A percentile compares a stretch with the other conserved stretches of the same genome.
phyloP scores from a whole-genome alignment of 2,113 vertebrate species.

The Alouatta palliata region DNA sequence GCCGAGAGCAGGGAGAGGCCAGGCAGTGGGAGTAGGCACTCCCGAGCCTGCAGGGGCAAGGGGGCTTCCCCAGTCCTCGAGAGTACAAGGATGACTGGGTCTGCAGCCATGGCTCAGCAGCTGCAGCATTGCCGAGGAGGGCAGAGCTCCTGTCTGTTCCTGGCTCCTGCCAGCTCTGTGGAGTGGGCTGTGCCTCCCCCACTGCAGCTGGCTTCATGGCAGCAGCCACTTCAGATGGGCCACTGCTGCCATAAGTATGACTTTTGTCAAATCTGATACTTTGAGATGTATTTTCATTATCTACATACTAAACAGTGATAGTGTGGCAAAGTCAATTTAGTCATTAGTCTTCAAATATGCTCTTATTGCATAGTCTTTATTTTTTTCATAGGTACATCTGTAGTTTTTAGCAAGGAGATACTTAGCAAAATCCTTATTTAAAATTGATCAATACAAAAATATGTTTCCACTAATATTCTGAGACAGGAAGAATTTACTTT shows the following conservation, averaged over 20 bases:
- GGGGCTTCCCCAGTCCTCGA: too few species aligned
- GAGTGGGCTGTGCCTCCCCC: too few species aligned
- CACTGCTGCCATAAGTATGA: not conserved
- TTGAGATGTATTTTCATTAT: not conserved
- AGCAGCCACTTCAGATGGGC: too few species aligned
- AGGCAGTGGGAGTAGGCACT: too few species aligned
- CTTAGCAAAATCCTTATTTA: not conserved
- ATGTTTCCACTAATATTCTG: not conserved
- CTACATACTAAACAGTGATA: not conserved
- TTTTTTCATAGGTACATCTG: not conserved
- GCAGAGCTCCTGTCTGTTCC: too few species aligned
- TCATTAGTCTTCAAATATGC: not conserved
- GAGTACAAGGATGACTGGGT: too few species aligned
- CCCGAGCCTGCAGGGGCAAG: too few species aligned
- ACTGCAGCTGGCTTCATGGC: too few species aligned
- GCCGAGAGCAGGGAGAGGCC: too few species aligned
- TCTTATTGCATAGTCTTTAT: not conserved
- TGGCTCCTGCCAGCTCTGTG: too few species aligned
- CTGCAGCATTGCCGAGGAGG: too few species aligned
- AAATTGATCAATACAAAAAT: not conserved
- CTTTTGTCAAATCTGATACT: constrained; percentile 8
- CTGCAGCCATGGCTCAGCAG: too few species aligned
- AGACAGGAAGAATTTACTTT: not conserved
- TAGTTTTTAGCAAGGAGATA: not conserved
- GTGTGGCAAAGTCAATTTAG: not conserved